Conservation (phyloP, 2,888 invertebrate genomes). For the Hetaerina titia region DNA sequence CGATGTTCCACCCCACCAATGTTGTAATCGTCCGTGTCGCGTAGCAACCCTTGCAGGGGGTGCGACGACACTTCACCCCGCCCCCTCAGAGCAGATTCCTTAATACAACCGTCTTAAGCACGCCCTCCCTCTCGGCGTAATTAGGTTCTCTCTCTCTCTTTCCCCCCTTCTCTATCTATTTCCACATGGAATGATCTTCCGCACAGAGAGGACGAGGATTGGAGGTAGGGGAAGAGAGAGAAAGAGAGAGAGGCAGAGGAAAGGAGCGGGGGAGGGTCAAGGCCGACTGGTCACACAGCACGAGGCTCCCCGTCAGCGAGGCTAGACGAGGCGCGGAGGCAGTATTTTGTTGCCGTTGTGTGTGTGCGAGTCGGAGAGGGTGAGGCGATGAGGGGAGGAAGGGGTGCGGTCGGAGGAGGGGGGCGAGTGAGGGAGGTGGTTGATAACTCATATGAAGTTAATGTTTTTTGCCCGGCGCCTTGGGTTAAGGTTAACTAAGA, state of each 20-base stretch:
- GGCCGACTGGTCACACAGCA: slow-evolving; percentile 44
- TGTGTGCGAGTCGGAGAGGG: neutral
- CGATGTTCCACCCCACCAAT: neutral
- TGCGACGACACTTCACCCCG: neutral
- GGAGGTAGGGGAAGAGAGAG: neutral
- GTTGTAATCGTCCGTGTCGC: neutral
- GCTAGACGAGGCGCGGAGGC: slow-evolving; percentile 36
- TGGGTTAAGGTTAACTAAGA: neutral
- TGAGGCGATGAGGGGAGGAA: neutral
- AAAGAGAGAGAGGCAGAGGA: neutral
- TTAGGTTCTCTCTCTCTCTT: neutral
- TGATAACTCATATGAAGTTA: neutral
- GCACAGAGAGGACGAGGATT: neutral
- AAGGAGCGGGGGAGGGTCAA: slow-evolving; percentile 53
- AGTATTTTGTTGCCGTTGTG: neutral
- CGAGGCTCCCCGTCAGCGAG: slow-evolving; percentile 56
- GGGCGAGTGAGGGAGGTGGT: neutral
- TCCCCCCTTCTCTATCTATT: neutral
- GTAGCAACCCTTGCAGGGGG: neutral
- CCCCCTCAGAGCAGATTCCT: neutral
- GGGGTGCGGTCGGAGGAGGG: no score
- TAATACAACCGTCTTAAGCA: neutral
- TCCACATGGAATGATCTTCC: neutral
- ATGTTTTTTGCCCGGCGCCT: neutral
- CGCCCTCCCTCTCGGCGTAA: neutral